Evolutionary conservation across 1,140 invertebrate species (phyloP).

Genomic region (Eriocheir sinensis): DNA sequence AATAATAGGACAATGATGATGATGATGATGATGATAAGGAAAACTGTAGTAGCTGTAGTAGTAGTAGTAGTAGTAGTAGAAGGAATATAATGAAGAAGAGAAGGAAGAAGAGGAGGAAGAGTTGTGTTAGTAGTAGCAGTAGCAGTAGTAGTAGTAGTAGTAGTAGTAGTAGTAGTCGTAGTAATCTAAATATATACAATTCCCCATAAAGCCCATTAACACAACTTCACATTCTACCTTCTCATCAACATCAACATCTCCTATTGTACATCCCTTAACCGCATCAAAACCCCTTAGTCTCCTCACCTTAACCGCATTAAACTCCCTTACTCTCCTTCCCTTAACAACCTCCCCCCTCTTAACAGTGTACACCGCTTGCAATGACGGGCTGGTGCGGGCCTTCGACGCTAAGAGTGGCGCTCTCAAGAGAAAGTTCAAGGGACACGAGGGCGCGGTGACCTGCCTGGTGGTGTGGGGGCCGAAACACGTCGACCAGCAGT

Average conservation of each 20-base stretch:
- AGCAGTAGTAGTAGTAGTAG: too few species aligned
- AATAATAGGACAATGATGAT: too few species aligned
- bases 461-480: slow-evolving; percentile 80
- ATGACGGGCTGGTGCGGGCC: slow-evolving; percentile 81
- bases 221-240: not conserved
- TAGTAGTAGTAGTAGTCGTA: too few species aligned
- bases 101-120: too few species aligned
- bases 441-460: slow-evolving; percentile 82
- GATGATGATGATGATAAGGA: too few species aligned
- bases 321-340: not conserved
- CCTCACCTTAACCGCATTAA: not conserved
- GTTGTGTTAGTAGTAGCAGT: too few species aligned
- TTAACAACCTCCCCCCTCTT: not conserved
- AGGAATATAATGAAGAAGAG: too few species aligned
- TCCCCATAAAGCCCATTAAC: too few species aligned
- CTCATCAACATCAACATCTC: too few species aligned
- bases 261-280: not conserved
- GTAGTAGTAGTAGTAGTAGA: too few species aligned
- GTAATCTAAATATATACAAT: too few species aligned
- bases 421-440: slow-evolving; percentile 81
- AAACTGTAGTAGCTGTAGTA: too few species aligned
- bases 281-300: not conserved
- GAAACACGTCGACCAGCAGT: slow-evolving; percentile 81
- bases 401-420: slow-evolving; percentile 83
- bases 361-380: slow-evolving; percentile 83